Percentiles rank a stretch among this genome's conserved stretches.
phyloP scores from a whole-genome alignment of 2,797 vertebrate species.

The Cercopithecus neglectus region DNA sequence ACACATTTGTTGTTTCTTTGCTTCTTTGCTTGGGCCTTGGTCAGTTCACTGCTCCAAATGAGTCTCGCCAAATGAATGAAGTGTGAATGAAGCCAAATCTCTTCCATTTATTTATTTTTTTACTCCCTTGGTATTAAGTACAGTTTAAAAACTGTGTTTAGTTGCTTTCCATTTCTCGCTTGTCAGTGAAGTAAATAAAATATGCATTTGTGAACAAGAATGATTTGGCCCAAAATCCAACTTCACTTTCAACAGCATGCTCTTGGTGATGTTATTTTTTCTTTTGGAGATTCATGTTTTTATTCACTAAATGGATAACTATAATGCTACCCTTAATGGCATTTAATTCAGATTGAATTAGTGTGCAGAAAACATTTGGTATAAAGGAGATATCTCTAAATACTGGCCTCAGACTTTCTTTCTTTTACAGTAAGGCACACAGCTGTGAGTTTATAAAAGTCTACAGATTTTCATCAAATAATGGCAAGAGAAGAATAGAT shows the following conservation, averaged over 20 bases:
- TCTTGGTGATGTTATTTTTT: background rate
- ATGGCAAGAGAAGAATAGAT: background rate
- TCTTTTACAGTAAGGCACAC: background rate
- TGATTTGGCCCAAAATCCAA: conserved; percentile 6
- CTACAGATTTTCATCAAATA: background rate
- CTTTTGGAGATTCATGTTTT: background rate
- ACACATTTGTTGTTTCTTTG: background rate
- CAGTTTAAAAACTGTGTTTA: background rate
- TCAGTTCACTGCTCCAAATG: background rate
- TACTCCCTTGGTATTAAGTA: background rate
- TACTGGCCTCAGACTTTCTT: background rate
- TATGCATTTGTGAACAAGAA: background rate
- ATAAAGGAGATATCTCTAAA: background rate
- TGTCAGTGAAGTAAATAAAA: background rate
- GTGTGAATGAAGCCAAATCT: background rate
- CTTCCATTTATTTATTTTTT: background rate
- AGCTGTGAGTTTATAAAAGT: background rate
- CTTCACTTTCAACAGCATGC: background rate
- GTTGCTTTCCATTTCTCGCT: conserved; percentile 9
- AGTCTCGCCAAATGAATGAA: background rate
- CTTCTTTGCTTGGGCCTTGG: background rate
- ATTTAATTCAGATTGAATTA: background rate
- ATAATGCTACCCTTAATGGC: background rate
- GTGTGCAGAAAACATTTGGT: background rate
- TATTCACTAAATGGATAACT: background rate